Conservation (phyloP, 2,113 vertebrate species). For the Forbesichthys papilliferus region DNA sequence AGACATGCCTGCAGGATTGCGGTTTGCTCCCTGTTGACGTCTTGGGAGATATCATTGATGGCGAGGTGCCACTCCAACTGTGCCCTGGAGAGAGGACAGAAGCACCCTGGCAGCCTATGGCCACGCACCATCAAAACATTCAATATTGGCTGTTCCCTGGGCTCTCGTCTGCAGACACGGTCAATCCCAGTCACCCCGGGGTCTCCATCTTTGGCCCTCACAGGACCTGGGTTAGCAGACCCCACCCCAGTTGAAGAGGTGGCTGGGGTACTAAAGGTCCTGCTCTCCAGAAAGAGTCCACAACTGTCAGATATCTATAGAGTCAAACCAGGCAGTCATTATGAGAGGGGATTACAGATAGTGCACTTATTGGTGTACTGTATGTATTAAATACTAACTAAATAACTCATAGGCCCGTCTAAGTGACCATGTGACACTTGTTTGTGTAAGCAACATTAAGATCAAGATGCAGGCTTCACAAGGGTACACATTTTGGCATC, state of each 20-base stretch:
- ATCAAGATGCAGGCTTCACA: neutral
- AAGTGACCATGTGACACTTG: too few relatives aligned
- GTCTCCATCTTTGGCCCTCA: neutral
- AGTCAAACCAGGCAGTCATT: slow-evolving; percentile 5
- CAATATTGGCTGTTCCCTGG: slow-evolving; percentile 13
- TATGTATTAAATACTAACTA: too few relatives aligned
- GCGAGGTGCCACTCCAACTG: slow-evolving; percentile 74
- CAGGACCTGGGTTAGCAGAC: slow-evolving; percentile 12
- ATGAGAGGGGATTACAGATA: neutral
- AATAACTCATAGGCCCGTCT: too few relatives aligned
- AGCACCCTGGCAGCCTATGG: slow-evolving; percentile 62
- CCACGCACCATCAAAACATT: slow-evolving; percentile 54
- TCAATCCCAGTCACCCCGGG: neutral
- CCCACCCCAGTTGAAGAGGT: neutral
- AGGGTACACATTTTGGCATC: slow-evolving; percentile 7
- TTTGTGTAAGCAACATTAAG: too few relatives aligned
- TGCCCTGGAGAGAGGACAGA: slow-evolving; percentile 50
- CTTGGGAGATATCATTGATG: slow-evolving; percentile 49
- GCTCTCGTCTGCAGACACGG: slow-evolving; percentile 1
- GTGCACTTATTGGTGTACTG: too few relatives aligned
- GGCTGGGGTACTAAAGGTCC: slow-evolving; percentile 1
- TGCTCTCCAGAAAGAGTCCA: slow-evolving; percentile 55
- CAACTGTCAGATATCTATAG: slow-evolving; percentile 65
- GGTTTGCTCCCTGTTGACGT: slow-evolving; percentile 50
- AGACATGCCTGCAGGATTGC: slow-evolving; percentile 66